Conservation (phyloP, 2,888 invertebrate genomes). For the Embidobia sp. region DNA sequence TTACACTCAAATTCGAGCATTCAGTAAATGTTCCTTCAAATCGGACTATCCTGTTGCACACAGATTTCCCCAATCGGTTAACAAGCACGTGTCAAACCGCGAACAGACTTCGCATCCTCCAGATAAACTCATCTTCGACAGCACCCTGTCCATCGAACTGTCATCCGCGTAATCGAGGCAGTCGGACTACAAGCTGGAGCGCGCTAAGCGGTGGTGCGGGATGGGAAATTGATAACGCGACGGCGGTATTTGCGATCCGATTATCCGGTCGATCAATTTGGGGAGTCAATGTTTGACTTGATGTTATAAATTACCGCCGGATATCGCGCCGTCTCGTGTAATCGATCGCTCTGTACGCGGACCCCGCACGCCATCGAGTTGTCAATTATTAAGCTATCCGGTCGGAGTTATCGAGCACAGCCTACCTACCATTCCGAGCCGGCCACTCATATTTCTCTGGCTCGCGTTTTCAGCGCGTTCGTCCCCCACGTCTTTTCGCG, state of each 20-base stretch:
- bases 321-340: slow-evolving; percentile 52
- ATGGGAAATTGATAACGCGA: too few species aligned
- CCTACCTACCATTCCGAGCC: slow-evolving; percentile 33
- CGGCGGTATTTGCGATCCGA: background rate
- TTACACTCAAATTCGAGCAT: too few species aligned
- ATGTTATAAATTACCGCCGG: slow-evolving; percentile 37
- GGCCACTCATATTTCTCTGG: slow-evolving; percentile 44
- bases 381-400: slow-evolving; percentile 57
- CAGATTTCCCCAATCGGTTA: too few species aligned
- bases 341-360: slow-evolving; percentile 53
- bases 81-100: too few species aligned
- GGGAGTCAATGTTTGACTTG: slow-evolving; percentile 22
- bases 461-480: slow-evolving; percentile 36
- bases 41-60: too few species aligned
- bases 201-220: too few species aligned
- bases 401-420: slow-evolving; percentile 54
- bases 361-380: slow-evolving; percentile 33
- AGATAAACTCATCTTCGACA: too few species aligned
- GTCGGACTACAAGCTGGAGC: too few species aligned
- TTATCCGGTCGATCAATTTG: slow-evolving; percentile 34
- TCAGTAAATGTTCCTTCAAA: too few species aligned
- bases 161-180: too few species aligned
- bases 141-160: too few species aligned
- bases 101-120: too few species aligned
- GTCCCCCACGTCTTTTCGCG: slow-evolving; percentile 3